Base-by-base conservation (phyloP, 2,888 invertebrate species). In the Calliopum simillimum region DNA sequence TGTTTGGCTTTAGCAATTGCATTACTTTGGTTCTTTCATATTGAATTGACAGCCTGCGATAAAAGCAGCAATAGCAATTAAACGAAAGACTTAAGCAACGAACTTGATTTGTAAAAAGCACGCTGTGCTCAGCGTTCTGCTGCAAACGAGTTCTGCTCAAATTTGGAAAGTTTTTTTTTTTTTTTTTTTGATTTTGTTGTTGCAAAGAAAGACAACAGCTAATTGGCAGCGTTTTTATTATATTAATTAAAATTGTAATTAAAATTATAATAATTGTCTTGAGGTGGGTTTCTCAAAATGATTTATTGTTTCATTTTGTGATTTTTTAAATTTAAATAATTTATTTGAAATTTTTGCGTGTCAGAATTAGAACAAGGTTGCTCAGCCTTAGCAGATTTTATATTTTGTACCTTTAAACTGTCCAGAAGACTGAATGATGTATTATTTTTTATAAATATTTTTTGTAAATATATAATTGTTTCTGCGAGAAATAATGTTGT, bases 31-130 rank as follows among this genome's bases (percentile, higher is more conserved):
- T 62, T 33, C 33, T 33, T 25, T 55, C 44, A 46, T 47, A 66
- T 63, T 55, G 33, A 53, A 55, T 65, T 43, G 43, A 51, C 23
- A 41, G 53, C 8, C 6, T 53, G 14, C 46, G 46, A 33, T 25
- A 25, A 59, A 41, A 14, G 33, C 12, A 14, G 43, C 8, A 62
- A 46, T 13, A 14, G 43, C 8, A 62, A 46, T 13, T 11, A 69
- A 63, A 69, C 49, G 64, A 70, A 70, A 70, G 66, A 70, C 66
- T 70, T 51, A 51, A 47, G 55, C 2, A 61, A 49, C 67, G 55
- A 70, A 70, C 66, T 49, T 25, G 66, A 19, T 56, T n/a, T 53
- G 19, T 16, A n/a, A 14, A n/a, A 23, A 23, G 11, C 8, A 13
- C 46, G 33, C 33, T 33, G n/a, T n/a, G 8, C 33, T 8, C 33